Conservation (phyloP, 2,797 vertebrate genomes). For the Lophura swinhoii region DNA sequence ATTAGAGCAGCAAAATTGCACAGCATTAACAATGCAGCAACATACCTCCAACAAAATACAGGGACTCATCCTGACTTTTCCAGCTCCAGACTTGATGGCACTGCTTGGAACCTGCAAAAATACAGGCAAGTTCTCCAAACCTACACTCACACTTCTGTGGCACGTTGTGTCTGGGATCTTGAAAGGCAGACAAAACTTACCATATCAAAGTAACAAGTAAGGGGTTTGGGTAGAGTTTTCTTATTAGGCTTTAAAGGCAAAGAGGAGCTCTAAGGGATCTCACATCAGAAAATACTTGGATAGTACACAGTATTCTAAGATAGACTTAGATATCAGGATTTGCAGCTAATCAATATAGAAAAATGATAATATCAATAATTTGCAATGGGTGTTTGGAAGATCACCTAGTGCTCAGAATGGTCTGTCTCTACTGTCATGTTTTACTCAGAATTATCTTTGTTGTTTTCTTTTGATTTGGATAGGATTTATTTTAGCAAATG, state of each 20-base stretch:
- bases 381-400: not conserved
- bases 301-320: not conserved
- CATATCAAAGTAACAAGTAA: not conserved
- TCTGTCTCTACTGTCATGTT: not conserved
- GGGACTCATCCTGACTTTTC: not conserved
- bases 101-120: not conserved
- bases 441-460: not conserved
- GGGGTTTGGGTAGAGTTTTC: not conserved
- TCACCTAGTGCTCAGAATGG: not conserved
- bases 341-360: not conserved
- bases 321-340: not conserved
- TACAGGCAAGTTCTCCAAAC: not conserved
- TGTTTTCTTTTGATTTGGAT: not conserved
- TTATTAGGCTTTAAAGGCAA: not conserved
- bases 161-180: rapidly evolving
- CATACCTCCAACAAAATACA: not conserved
- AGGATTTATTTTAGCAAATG: not conserved
- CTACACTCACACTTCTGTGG: not conserved
- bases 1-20: not conserved
- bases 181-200: not conserved
- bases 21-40: not conserved
- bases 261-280: not conserved
- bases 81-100: not conserved
- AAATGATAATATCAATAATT: not conserved
- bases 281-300: not conserved